phyloP scores from a whole-genome alignment of 2,113 vertebrate genomes.

The Bagarius yarrelli region DNA sequence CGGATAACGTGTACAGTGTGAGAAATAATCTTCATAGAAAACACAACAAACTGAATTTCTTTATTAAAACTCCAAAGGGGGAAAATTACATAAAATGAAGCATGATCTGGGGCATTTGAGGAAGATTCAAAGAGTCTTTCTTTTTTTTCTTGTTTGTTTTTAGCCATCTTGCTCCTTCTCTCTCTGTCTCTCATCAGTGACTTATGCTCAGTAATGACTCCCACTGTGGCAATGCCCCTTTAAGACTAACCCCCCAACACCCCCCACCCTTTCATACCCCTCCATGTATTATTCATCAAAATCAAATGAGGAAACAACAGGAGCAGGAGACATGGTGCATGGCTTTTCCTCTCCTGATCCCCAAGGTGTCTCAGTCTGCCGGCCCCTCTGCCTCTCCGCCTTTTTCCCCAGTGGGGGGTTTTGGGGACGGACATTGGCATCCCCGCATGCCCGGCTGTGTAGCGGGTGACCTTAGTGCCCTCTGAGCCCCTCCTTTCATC shows the following conservation, averaged over 20 bases:
- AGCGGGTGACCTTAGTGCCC: conserved; percentile 34
- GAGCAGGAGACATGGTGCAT: conserved; percentile 83
- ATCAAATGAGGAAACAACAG: conserved; percentile 95
- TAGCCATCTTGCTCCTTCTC: conserved; percentile 45
- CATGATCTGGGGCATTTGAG: conserved; percentile 64
- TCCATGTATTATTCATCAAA: conserved; percentile 99
- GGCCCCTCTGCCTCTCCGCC: conserved; percentile 77
- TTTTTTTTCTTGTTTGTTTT: conserved; percentile 72
- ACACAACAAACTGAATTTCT: conserved; percentile 61
- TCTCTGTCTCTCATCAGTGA: conserved; percentile 70
- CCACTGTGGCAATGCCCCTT: conserved; percentile 78
- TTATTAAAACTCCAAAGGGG: conserved; percentile 58
- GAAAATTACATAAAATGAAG: conserved; percentile 40
- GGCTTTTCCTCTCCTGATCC: conserved; percentile 95
- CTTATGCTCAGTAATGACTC: conserved; percentile 79
- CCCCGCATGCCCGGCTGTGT: conserved; percentile 40
- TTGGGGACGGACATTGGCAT: conserved; percentile 45
- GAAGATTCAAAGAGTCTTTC: conserved; percentile 64
- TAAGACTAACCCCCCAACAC: conserved; percentile 72
- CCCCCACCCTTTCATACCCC: conserved; percentile 58
- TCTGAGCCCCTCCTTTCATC: conserved; percentile 27
- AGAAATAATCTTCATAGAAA: conserved; percentile 56
- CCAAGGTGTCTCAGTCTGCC: conserved; percentile 88
- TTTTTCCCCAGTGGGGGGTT: conserved; percentile 47
- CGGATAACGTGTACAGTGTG: neutral